Percentiles rank a stretch among this genome's conserved stretches.
Evolutionary conservation across 2,797 vertebrate species (phyloP).

Genomic region (Macrochelys suwanniensis): DNA sequence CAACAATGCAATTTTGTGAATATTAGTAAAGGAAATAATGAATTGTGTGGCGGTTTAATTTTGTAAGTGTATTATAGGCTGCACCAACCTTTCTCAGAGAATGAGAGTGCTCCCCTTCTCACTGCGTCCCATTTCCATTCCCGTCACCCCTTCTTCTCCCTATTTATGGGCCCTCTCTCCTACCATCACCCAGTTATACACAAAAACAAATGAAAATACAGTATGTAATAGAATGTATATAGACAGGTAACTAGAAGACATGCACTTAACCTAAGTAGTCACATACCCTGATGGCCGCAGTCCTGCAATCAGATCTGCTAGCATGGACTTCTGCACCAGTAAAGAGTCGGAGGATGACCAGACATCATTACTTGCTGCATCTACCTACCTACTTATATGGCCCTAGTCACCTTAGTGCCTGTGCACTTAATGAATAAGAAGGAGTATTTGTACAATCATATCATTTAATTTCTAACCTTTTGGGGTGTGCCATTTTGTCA

Average conservation of each 20-base stretch:
- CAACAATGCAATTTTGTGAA: not conserved
- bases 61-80: accelerated
- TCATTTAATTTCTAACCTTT: constrained; percentile 53
- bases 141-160: not conserved
- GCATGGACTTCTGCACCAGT: not conserved
- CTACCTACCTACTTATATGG: not conserved
- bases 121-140: not conserved
- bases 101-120: not conserved
- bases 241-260: not conserved
- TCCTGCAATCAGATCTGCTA: not conserved
- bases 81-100: not conserved
- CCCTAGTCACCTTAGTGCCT: constrained; percentile 46
- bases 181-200: not conserved
- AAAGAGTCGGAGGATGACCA: not conserved
- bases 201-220: not conserved
- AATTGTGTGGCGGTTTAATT: accelerated
- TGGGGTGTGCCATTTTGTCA: not conserved
- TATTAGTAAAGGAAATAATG: not conserved
- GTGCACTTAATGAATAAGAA: constrained; percentile 40
- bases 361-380: not conserved
- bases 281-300: not conserved
- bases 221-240: not conserved
- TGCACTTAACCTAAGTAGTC: accelerated
- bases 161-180: not conserved
- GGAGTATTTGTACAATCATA: not conserved